A percentile compares a stretch with the other conserved stretches of the same genome.
phyloP scores from a whole-genome alignment of 2,888 invertebrate genomes.

The Lysandra bellargus region DNA sequence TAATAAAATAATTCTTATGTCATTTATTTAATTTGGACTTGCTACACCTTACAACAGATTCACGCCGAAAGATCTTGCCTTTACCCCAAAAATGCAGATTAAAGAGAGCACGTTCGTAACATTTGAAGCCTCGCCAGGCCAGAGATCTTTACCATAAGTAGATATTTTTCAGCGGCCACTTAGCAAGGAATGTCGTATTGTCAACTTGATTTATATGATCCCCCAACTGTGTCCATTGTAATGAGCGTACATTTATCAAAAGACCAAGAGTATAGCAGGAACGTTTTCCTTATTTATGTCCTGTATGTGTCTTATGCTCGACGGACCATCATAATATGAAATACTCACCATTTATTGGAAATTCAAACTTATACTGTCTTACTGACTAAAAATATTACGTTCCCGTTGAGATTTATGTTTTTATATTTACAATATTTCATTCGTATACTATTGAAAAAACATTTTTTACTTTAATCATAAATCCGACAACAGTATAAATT shows the following conservation, averaged over 20 bases:
- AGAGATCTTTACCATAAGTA: not conserved
- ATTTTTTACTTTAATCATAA: not conserved
- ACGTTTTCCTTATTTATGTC: not conserved
- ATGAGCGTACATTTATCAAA: not conserved
- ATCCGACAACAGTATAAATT: not conserved
- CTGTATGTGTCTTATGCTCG: not conserved
- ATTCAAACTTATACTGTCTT: not conserved
- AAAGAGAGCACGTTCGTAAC: not conserved
- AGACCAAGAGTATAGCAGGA: not conserved
- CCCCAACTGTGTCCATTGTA: constrained; percentile 1
- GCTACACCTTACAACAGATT: not conserved
- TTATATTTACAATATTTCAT: not conserved
- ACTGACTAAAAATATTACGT: not conserved
- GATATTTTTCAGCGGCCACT: not conserved
- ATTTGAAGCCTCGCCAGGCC: not conserved
- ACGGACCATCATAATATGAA: no score
- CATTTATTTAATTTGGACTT: not conserved
- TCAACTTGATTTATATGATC: constrained; percentile 24
- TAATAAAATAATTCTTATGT: no score
- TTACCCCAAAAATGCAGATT: not conserved
- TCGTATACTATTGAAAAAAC: not conserved
- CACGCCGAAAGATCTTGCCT: not conserved
- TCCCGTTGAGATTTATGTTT: not conserved
- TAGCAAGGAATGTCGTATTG: not conserved
- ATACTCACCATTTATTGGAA: not conserved